Evolutionary conservation across 2,888 invertebrate species (phyloP).

Genomic region (Agonopterix arenella): DNA sequence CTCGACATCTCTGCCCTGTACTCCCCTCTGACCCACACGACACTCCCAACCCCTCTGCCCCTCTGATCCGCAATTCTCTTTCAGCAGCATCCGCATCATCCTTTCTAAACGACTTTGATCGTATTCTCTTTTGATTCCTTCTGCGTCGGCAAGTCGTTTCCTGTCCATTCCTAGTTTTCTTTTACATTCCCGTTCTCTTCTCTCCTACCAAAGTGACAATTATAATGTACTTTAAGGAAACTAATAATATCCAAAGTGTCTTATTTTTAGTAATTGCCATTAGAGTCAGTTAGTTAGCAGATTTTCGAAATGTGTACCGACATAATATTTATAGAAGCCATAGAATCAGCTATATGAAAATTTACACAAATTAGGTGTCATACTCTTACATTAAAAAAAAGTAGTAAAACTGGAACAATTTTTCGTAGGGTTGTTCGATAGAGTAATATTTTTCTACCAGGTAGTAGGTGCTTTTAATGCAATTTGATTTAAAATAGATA

Average conservation of each 20-base stretch:
- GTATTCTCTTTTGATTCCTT: slow-evolving; percentile 24
- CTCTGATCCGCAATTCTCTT: slow-evolving; percentile 74
- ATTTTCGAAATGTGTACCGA: slow-evolving; percentile 67
- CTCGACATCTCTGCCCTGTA: slow-evolving; percentile 84
- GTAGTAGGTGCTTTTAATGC: slow-evolving; percentile 61
- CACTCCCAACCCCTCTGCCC: slow-evolving; percentile 66
- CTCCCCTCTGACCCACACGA: slow-evolving; percentile 82
- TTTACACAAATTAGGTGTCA: slow-evolving; percentile 28
- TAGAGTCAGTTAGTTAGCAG: slow-evolving; percentile 70
- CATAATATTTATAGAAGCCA: slow-evolving; percentile 49
- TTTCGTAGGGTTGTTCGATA: slow-evolving; percentile 60
- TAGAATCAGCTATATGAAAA: slow-evolving; percentile 46
- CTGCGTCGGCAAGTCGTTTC: slow-evolving; percentile 29
- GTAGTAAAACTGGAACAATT: slow-evolving; percentile 61
- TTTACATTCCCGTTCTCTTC: slow-evolving; percentile 57
- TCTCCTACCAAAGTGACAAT: slow-evolving; percentile 42
- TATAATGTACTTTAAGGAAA: slow-evolving; percentile 45
- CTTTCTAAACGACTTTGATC: slow-evolving; percentile 36
- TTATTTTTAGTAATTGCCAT: slow-evolving; percentile 72
- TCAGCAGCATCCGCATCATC: slow-evolving; percentile 69
- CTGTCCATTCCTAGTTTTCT: slow-evolving; percentile 52
- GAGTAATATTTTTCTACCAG: slow-evolving; percentile 64
- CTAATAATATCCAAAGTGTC: slow-evolving; percentile 70
- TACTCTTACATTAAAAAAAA: slow-evolving; percentile 32
- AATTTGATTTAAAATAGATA: slow-evolving; percentile 61